Percentiles rank a stretch among this genome's conserved stretches.
These are phyloP conservation scores for Steinernema khuongi DNA, from an alignment of 1,140 invertebrate species.

Conservation along the genomic window DNA sequence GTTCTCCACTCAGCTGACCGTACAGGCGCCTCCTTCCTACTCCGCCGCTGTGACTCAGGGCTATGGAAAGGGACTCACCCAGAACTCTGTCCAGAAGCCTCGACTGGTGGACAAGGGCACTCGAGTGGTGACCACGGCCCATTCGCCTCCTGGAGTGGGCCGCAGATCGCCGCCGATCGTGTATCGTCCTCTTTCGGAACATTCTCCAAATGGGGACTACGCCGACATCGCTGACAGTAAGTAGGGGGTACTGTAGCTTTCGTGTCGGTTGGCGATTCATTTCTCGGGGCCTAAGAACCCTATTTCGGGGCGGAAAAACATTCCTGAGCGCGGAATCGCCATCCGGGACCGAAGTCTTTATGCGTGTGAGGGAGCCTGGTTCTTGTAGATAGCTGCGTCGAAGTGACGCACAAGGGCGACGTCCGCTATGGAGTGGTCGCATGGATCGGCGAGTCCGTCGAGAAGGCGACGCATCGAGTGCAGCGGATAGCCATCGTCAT, in stretches of 20 bases:
- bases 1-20: background rate
- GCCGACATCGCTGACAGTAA: constrained; percentile 11
- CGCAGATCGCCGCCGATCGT: background rate
- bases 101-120: constrained; percentile 4
- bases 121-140: background rate
- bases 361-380: background rate
- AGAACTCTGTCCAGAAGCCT: background rate
- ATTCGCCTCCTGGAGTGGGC: background rate
- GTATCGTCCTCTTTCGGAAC: background rate
- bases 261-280: background rate
- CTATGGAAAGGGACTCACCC: background rate
- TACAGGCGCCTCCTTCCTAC: background rate
- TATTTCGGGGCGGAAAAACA: constrained; percentile 5
- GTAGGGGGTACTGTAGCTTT: constrained; percentile 4
- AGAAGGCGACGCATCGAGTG: constrained; percentile 24
- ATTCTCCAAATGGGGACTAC: background rate
- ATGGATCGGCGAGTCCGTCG: constrained; percentile 33
- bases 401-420: constrained; percentile 31
- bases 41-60: background rate
- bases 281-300: background rate
- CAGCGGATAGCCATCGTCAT: constrained; percentile 29
- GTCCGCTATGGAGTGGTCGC: constrained; percentile 25
- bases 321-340: background rate
- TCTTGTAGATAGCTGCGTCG: constrained; percentile 36
- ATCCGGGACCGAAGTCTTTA: background rate